Evolutionary conservation across 2,797 vertebrate species (phyloP), one percentile per base, ranked within the genome.

Genomic region (Cercopithecus hamlyni): DNA sequence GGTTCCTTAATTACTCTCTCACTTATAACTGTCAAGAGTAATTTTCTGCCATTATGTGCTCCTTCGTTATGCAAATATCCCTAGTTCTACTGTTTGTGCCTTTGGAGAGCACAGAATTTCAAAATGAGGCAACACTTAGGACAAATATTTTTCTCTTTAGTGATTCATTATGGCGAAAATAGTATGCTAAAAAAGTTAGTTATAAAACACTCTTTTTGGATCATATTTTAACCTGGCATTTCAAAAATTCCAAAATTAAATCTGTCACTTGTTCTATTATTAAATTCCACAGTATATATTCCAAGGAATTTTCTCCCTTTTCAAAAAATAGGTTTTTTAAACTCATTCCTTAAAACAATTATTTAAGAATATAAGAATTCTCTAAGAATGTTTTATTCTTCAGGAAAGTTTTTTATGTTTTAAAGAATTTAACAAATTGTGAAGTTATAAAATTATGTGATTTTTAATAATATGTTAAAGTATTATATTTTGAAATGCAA

Each of bases 11-110:
- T 98, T 96, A 93, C 83, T 93, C 92, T 93, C 88, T 84, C 93
- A 83, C 92, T 95, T 84, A 43, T 30, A 96, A 88, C 93, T 97
- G 81, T 82, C n/a, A 75, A 97, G 95, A 96, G 90, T 90, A 96
- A 96, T 97, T 97, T 97, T 97, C 93, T 95, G 75, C 97, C 96
- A 97, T 98, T 97, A 97, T 97, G 94, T 96, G 64, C 97, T 98
- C 97, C 93, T 95, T 97, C 96, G 75, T 97, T 97, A 98, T 97
- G 97, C 96, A 98, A 75, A 97, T 97, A 50, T 41, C 89, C 45
- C 83, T 45, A 24, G 43, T 36, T 88, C 61, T 85, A 17, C 90
- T 94, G 55, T 87, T 26, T 89, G 76, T 95, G 50, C 61, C 70
- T 26, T 7, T 19, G 55, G 92, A 83, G 87, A 95, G 27, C 77